phyloP scores from a whole-genome alignment of 2,797 vertebrate species.

The Cetoscarus ocellatus region DNA sequence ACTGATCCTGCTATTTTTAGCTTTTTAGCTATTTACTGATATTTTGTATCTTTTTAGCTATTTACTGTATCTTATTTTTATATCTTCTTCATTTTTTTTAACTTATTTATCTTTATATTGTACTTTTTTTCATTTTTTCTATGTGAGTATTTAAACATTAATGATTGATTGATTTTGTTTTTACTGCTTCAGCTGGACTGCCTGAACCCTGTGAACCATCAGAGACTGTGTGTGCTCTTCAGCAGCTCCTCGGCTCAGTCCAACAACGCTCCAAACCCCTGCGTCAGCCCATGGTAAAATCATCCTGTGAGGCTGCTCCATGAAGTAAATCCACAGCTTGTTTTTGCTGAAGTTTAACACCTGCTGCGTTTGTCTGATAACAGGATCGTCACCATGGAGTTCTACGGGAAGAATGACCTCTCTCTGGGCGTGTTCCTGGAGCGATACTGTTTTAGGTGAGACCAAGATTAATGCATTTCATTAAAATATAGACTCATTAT shows the following conservation, averaged over 20 bases:
- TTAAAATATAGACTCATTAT: too few species aligned
- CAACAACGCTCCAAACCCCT: conserved; percentile 96
- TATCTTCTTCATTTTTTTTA: too few species aligned
- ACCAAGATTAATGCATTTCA: background rate
- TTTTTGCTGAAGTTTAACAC: background rate
- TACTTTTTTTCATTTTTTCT: too few species aligned
- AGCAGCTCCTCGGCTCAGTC: conserved; percentile 97
- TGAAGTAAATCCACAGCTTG: background rate
- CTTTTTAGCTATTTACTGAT: too few species aligned
- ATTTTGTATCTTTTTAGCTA: too few species aligned
- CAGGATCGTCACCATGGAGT: conserved; percentile 99
- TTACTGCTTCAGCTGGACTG: conserved; percentile 91
- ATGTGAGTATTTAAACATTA: too few species aligned
- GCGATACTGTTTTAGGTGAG: conserved; percentile 97
- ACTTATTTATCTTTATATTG: too few species aligned
- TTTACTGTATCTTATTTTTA: too few species aligned
- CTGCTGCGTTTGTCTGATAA: conserved; percentile 11
- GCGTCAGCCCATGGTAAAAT: conserved; percentile 97
- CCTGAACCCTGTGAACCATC: conserved; percentile 93
- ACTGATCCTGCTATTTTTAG: too few species aligned
- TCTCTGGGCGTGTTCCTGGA: conserved; percentile 97
- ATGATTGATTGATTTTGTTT: background rate
- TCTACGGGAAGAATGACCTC: conserved; percentile 98
- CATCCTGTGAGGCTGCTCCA: fast-evolving
- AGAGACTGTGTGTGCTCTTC: conserved; percentile 97